Percentiles rank a stretch among this genome's conserved stretches.
Conservation (phyloP, 2,797 vertebrate species). For the Sebastes elongatus region DNA sequence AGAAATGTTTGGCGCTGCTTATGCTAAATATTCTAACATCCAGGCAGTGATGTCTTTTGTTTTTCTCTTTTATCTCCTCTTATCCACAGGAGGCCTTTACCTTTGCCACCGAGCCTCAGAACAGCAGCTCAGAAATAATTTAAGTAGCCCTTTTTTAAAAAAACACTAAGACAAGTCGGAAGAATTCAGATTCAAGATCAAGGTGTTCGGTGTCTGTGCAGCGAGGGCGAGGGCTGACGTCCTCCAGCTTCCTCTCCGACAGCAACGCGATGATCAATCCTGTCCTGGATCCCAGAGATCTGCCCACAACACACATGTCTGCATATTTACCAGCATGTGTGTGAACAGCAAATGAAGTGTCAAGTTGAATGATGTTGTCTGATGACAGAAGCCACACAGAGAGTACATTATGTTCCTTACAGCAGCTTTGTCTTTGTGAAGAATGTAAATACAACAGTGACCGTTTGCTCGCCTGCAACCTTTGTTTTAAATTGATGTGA, state of each 20-base stretch:
- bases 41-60: slow-evolving; percentile 75
- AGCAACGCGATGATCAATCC: slow-evolving; percentile 31
- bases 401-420: slow-evolving; percentile 10
- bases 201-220: slow-evolving; percentile 52
- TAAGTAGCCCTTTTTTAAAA: slow-evolving; percentile 62
- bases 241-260: slow-evolving; percentile 15
- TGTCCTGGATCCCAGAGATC: slow-evolving; percentile 43
- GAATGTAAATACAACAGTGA: slow-evolving; percentile 45
- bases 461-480: slow-evolving; percentile 27
- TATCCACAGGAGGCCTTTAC: slow-evolving; percentile 78
- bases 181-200: slow-evolving; percentile 71
- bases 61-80: slow-evolving; percentile 71
- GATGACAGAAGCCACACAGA: slow-evolving; percentile 30
- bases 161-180: slow-evolving; percentile 57
- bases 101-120: slow-evolving; percentile 69
- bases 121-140: slow-evolving; percentile 73
- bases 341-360: slow-evolving; percentile 64
- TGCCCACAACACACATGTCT: slow-evolving; percentile 36
- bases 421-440: slow-evolving; percentile 40
- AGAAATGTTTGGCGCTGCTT: slow-evolving; percentile 76
- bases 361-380: slow-evolving; percentile 52
- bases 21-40: slow-evolving; percentile 80
- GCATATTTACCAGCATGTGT: slow-evolving; percentile 51
- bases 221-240: slow-evolving; percentile 24
- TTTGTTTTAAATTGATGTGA: slow-evolving; percentile 20